Base-by-base conservation (phyloP, 2,797 vertebrate species). In the Huso huso region DNA sequence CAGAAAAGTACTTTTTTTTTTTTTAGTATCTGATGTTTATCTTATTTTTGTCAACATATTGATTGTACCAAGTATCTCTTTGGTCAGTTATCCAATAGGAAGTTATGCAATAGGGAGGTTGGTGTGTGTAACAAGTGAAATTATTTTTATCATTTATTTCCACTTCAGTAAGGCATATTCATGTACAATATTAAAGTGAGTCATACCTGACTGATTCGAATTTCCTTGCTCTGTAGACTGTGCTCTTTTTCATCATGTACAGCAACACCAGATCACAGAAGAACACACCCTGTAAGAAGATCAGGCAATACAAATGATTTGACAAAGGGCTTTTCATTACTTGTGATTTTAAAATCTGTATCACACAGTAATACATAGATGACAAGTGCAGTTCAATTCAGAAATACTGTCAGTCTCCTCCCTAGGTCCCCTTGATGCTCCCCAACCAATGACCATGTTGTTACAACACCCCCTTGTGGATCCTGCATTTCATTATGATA, bases 241-340 rank as follows among this genome's bases (percentile, higher is more conserved):
- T 91, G 70, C 95, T 96, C 6, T 93, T 96, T 80, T 89, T 93
- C 83, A 96, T 94, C 79, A 98, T 78, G 81, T 98, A 97, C 23
- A 99, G 81, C 18, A 99, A 87, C 58, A 98, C 91, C 86, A 98
- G 85, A 72, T 99, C 96, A 63, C 96, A 99, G 68, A 85, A 83
- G 82, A 99, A 99, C 61, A 92, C 91, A 48, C 92, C 96, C 96
- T 99, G 75, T 64, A 88, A 82, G 48, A 79, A 6, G 76, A 65
- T 70, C 49, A 63, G 9, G 23, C 51, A 15, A 70, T 37, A 63
- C 50, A 12, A 49, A 61, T 64, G 18, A 57, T 37, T 37, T 37
- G 37, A 37, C 37, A 37, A 37, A 37, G 37, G 37, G 37, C 37
- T 37, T 37, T 37, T 50, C 49, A 69, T 18, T 64, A 60, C 71